Evolutionary conservation across 1,140 invertebrate species (phyloP).

Genomic region (Triops longicaudatus): DNA sequence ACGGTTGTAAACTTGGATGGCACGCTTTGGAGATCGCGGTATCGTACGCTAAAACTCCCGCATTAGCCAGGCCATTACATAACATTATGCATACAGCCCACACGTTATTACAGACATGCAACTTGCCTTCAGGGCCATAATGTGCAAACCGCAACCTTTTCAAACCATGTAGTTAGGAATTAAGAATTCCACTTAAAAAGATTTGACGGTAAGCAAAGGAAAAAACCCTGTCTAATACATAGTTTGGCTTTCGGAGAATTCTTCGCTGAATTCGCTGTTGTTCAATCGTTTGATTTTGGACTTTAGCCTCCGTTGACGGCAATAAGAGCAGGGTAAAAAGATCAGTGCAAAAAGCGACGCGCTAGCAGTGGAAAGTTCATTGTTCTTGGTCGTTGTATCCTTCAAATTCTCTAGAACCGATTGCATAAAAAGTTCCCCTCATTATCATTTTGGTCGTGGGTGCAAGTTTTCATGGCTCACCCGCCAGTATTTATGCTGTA

Average conservation of each 20-base stretch:
- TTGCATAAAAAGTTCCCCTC: conserved; percentile 7
- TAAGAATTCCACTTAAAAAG: too few species aligned
- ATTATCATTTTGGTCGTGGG: conserved; percentile 9
- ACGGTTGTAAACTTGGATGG: not conserved
- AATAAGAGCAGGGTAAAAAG: not conserved
- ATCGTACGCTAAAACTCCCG: not conserved
- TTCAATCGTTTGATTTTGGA: too few species aligned
- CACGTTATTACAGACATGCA: not conserved
- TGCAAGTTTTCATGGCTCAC: conserved; percentile 11
- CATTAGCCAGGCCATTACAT: not conserved
- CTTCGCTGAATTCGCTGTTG: too few species aligned
- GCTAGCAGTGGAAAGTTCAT: not conserved
- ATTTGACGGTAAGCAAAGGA: too few species aligned
- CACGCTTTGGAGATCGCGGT: not conserved
- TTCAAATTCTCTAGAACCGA: conserved; percentile 12
- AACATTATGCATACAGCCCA: not conserved
- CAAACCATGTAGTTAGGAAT: too few species aligned
- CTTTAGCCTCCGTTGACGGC: not conserved
- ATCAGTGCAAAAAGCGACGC: not conserved
- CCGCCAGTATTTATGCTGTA: conserved; percentile 14
- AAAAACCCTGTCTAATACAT: too few species aligned
- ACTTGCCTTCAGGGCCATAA: not conserved
- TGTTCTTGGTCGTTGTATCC: conserved; percentile 14
- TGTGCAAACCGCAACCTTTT: too few species aligned
- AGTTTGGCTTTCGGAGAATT: too few species aligned